Evolutionary conservation across 2,113 vertebrate genomes (phyloP).

Genomic region (Vimba vimba): DNA sequence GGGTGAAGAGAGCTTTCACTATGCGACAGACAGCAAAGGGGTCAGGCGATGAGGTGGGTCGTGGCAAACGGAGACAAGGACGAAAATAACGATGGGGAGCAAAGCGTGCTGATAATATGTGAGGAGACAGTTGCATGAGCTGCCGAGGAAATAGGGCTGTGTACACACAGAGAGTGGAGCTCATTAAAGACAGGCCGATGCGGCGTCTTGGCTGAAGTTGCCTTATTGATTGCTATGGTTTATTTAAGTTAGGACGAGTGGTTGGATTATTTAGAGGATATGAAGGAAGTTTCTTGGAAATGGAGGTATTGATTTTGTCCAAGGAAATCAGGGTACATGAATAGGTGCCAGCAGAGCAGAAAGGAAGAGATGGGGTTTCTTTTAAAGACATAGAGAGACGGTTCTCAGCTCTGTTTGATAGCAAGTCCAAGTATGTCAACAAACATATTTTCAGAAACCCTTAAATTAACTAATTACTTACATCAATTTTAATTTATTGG

Average conservation of each 20-base stretch:
- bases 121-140: conserved; percentile 56
- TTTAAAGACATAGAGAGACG: conserved; percentile 14
- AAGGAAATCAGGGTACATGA: conserved; percentile 63
- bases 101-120: conserved; percentile 51
- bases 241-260: conserved; percentile 68
- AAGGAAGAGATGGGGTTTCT: not conserved
- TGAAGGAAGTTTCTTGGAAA: conserved; percentile 68
- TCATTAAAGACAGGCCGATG: conserved; percentile 69
- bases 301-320: conserved; percentile 65
- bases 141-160: conserved; percentile 57
- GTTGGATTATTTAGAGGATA: conserved; percentile 68
- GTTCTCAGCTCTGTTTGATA: not conserved
- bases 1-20: conserved; percentile 69
- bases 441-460: not conserved
- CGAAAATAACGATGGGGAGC: conserved; percentile 56
- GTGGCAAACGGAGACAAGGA: conserved; percentile 30
- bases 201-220: conserved; percentile 69
- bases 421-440: not conserved
- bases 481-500: not conserved
- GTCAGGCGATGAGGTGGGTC: conserved; percentile 52
- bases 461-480: not conserved
- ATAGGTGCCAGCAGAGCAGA: conserved; percentile 59
- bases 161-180: conserved; percentile 63
- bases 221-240: conserved; percentile 74
- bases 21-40: conserved; percentile 53